Evolutionary conservation across 2,888 invertebrate species (phyloP).

Genomic region (Saturnia japonica): DNA sequence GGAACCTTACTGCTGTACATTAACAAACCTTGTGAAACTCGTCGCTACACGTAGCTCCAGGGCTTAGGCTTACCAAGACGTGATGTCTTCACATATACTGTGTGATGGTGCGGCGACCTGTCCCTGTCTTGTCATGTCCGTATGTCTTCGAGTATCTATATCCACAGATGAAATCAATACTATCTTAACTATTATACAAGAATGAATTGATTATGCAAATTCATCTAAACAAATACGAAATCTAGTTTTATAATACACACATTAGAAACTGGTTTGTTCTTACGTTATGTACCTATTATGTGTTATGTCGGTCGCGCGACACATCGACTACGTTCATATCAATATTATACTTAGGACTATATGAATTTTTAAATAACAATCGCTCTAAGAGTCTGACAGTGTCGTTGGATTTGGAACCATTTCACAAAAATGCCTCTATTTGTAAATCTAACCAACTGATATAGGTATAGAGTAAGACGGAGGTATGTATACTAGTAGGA

Average conservation of each 20-base stretch:
- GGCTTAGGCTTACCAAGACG: too few relatives aligned
- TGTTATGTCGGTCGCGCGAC: background rate
- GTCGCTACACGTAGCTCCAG: too few relatives aligned
- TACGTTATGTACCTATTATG: background rate
- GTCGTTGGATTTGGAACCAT: too few relatives aligned
- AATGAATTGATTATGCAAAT: background rate
- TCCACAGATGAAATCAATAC: background rate
- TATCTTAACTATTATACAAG: background rate
- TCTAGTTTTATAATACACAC: background rate
- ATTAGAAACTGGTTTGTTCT: background rate
- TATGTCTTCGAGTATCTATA: too few relatives aligned
- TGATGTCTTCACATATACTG: too few relatives aligned
- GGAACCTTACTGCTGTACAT: background rate
- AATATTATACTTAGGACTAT: background rate
- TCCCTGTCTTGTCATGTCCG: too few relatives aligned
- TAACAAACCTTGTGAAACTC: too few relatives aligned
- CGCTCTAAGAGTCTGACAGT: too few relatives aligned
- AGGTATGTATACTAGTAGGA: too few relatives aligned
- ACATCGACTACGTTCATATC: background rate
- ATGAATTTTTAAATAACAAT: too few relatives aligned
- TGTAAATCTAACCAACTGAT: background rate
- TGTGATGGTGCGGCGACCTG: too few relatives aligned
- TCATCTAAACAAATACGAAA: background rate
- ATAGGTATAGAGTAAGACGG: too few relatives aligned
- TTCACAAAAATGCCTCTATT: background rate